These are phyloP conservation scores for Poecilia gillii DNA, from an alignment of 2,797 vertebrate species.

Conservation along the genomic window DNA sequence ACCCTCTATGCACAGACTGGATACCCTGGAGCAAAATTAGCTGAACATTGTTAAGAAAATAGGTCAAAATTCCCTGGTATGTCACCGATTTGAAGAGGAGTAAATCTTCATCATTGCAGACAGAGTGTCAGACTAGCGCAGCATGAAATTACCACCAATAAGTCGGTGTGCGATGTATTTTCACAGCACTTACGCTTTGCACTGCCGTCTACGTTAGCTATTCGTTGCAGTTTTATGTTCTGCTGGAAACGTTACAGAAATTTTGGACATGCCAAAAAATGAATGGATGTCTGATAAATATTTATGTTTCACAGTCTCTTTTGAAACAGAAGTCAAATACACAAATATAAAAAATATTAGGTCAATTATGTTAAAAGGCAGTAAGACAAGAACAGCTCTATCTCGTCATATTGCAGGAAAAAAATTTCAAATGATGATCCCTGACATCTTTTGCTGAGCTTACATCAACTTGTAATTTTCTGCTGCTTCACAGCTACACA, in stretches of 20 bases:
- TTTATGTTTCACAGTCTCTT: not conserved
- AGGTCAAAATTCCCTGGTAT: not conserved
- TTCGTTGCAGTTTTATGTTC: not conserved
- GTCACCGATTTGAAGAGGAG: not conserved
- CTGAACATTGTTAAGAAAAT: not conserved
- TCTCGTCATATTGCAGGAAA: not conserved
- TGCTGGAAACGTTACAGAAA: not conserved
- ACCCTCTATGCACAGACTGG: not conserved
- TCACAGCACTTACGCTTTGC: not conserved
- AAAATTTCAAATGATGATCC: not conserved
- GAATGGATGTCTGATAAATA: not conserved
- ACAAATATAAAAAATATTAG: not conserved
- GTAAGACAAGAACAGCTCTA: not conserved
- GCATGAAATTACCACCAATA: not conserved
- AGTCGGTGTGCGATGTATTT: not conserved
- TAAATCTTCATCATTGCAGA: not conserved
- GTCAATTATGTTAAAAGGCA: not conserved
- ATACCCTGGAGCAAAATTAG: not conserved
- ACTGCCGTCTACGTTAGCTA: not conserved
- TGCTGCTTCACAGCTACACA: not conserved
- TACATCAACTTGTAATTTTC: conserved; percentile 1
- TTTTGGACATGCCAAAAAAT: not conserved
- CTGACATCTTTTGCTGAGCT: not conserved
- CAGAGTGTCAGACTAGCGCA: not conserved
- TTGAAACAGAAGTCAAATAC: not conserved